Percentiles rank a stretch among this genome's conserved stretches.
Conservation (phyloP, 2,113 vertebrate genomes). For the Tonatia bakeri region DNA sequence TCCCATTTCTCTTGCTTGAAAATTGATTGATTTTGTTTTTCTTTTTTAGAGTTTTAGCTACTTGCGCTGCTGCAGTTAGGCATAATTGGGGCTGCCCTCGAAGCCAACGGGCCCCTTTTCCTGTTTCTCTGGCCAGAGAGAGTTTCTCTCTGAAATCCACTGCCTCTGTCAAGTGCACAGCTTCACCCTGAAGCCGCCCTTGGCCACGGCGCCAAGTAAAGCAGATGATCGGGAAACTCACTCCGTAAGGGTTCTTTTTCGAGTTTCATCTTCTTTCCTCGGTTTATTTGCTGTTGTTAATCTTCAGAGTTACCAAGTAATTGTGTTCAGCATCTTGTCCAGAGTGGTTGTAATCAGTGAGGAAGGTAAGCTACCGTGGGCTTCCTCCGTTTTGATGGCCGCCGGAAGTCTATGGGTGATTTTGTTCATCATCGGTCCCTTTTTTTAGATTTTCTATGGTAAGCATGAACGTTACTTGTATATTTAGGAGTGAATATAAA, state of each 20-base stretch:
- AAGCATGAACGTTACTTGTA: not conserved
- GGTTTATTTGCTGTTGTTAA: not conserved
- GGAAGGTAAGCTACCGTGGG: not conserved
- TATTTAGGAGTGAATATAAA: not conserved
- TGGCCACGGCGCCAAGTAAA: not conserved
- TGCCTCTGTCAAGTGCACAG: too few relatives aligned
- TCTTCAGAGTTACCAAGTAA: not conserved
- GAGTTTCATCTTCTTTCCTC: not conserved
- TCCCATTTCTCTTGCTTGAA: not conserved
- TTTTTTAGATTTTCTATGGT: not conserved
- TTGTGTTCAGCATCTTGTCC: not conserved
- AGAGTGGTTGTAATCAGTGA: not conserved
- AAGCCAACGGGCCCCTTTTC: not conserved
- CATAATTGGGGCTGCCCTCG: not conserved
- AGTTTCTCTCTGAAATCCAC: not conserved
- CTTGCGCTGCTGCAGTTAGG: not conserved
- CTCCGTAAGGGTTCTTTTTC: too few relatives aligned
- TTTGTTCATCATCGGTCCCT: not conserved
- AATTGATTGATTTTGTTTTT: not conserved
- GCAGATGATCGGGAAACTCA: not conserved
- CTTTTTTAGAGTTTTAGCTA: not conserved
- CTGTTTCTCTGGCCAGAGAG: not conserved
- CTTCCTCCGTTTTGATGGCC: not conserved
- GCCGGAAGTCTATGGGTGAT: not conserved
- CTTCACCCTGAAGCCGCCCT: too few relatives aligned